Conservation (phyloP, 2,888 invertebrate genomes). For the Conops quadrifasciatus region DNA sequence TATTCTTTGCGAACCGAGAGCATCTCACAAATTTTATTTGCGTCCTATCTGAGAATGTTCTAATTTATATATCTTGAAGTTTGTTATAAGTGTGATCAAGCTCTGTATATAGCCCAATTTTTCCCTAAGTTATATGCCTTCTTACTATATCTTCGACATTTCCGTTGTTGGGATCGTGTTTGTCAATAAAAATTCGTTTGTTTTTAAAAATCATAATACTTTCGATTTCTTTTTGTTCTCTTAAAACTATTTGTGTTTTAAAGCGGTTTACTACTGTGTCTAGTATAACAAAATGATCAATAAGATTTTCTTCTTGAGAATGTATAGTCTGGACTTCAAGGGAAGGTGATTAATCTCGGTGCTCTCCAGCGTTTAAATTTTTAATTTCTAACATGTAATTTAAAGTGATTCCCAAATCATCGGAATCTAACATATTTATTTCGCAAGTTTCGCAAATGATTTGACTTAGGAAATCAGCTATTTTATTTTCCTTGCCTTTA, state of each 20-base stretch:
- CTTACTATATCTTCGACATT: conserved; percentile 30
- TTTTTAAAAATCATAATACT: background rate
- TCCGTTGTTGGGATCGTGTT: conserved; percentile 20
- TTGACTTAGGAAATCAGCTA: conserved; percentile 33
- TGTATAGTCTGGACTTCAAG: conserved; percentile 15
- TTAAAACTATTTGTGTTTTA: conserved; percentile 24
- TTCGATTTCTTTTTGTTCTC: conserved; percentile 1
- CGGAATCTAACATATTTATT: no score
- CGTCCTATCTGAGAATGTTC: conserved; percentile 27
- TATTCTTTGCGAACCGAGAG: conserved; percentile 24
- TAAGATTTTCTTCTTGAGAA: conserved; percentile 17
- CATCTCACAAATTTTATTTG: conserved; percentile 37
- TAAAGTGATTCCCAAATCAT: no score
- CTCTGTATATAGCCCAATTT: conserved; percentile 37
- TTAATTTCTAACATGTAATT: no score
- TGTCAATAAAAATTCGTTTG: conserved; percentile 23
- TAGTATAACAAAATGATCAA: conserved; percentile 14
- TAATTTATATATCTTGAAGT: conserved; percentile 36
- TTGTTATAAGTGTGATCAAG: conserved; percentile 30
- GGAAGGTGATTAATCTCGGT: conserved; percentile 32
- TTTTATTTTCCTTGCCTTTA: conserved; percentile 31
- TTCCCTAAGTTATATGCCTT: conserved; percentile 25
- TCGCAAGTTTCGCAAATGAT: conserved; percentile 37
- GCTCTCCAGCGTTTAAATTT: no score
- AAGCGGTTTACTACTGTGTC: conserved; percentile 27